phyloP scores from a whole-genome alignment of 2,113 vertebrate genomes.

The Tinamus guttatus region DNA sequence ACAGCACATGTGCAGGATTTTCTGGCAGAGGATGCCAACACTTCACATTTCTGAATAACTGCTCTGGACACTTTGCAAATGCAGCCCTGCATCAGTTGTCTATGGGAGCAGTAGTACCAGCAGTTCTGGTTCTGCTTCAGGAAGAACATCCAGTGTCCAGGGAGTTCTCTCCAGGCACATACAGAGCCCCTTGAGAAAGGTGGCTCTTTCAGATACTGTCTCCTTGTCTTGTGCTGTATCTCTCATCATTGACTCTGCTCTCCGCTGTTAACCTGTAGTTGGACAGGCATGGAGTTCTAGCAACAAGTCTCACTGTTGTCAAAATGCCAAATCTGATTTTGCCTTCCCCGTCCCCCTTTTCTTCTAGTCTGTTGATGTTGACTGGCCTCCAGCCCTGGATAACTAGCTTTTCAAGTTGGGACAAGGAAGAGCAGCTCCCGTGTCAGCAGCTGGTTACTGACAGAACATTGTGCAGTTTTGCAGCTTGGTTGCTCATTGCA shows the following conservation, averaged over 20 bases:
- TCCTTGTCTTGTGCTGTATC: neutral
- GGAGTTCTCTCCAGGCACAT: neutral
- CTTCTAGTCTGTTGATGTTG: slow-evolving; percentile 93
- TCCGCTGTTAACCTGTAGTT: neutral
- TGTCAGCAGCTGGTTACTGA: neutral
- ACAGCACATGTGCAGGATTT: neutral
- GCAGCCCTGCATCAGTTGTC: neutral
- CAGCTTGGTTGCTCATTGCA: neutral
- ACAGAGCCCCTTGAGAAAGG: accelerated
- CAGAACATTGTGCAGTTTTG: neutral
- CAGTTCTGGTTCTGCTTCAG: neutral
- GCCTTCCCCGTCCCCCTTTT: neutral
- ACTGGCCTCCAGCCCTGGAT: slow-evolving; percentile 92
- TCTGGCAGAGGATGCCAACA: neutral
- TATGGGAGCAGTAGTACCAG: neutral
- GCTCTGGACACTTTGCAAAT: neutral
- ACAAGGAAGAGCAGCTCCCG: neutral
- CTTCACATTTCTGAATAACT: neutral
- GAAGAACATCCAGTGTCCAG: neutral
- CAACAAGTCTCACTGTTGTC: neutral
- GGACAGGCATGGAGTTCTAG: neutral
- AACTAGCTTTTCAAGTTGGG: slow-evolving; percentile 71
- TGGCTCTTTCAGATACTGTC: neutral
- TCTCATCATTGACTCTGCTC: neutral
- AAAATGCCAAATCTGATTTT: neutral